phyloP scores from a whole-genome alignment of 1,140 invertebrate genomes.

The Leptonema lineaticorne region DNA sequence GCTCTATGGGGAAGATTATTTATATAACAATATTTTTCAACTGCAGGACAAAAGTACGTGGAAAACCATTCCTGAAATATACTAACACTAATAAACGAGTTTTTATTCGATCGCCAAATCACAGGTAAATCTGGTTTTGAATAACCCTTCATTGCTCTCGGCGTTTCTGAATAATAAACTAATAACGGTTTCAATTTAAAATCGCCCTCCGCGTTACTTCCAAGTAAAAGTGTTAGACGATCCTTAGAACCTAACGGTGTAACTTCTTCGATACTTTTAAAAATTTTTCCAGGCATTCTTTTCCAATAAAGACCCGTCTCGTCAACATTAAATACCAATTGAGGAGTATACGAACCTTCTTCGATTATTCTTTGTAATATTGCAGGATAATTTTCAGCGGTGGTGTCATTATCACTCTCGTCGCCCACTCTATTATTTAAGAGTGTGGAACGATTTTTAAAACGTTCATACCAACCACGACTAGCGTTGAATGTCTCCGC shows the following conservation, averaged over 20 bases:
- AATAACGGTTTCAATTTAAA: slow-evolving; percentile 52
- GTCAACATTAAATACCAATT: slow-evolving; percentile 51
- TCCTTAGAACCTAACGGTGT: slow-evolving; percentile 47
- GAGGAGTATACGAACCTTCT: slow-evolving; percentile 45
- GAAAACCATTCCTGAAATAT: slow-evolving; percentile 48
- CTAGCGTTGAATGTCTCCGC: slow-evolving; percentile 28
- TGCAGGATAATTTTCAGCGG: slow-evolving; percentile 29
- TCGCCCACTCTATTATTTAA: slow-evolving; percentile 10
- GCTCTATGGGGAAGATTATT: slow-evolving; percentile 41
- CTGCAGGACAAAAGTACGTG: slow-evolving; percentile 43
- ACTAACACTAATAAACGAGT: slow-evolving; percentile 48
- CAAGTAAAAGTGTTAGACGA: slow-evolving; percentile 48
- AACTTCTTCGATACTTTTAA: slow-evolving; percentile 44
- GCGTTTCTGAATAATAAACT: slow-evolving; percentile 50
- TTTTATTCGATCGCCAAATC: slow-evolving; percentile 49
- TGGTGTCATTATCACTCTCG: slow-evolving; percentile 3
- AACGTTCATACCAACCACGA: slow-evolving; percentile 28
- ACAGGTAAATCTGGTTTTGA: slow-evolving; percentile 46
- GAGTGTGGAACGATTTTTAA: slow-evolving; percentile 27
- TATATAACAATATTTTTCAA: slow-evolving; percentile 42
- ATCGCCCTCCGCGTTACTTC: slow-evolving; percentile 49
- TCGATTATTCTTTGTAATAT: slow-evolving; percentile 47
- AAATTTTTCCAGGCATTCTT: slow-evolving; percentile 44
- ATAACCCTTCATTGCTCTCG: slow-evolving; percentile 44
- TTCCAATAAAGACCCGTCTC: slow-evolving; percentile 51